These are phyloP conservation scores for Chloebia gouldiae DNA, from an alignment of 2,113 vertebrate genomes.

Conservation along the genomic window DNA sequence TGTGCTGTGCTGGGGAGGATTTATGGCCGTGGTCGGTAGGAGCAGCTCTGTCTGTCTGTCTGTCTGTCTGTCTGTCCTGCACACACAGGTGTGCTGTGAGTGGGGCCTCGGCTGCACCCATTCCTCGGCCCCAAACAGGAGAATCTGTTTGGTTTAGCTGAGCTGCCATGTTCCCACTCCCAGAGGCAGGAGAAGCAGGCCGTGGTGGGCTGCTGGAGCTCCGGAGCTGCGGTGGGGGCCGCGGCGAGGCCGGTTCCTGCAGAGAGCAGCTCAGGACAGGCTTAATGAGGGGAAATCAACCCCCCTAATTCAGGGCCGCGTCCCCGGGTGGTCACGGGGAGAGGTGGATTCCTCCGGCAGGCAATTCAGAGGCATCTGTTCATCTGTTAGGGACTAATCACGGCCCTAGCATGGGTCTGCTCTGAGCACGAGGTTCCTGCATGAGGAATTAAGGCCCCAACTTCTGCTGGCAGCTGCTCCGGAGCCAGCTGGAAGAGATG, in stretches of 20 bases:
- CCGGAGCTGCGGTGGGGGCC: neutral
- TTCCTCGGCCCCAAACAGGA: neutral
- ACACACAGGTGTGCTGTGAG: neutral
- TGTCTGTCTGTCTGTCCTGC: neutral
- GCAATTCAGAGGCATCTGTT: neutral
- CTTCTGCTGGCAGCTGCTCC: neutral
- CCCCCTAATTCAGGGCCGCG: neutral
- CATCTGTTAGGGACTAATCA: neutral
- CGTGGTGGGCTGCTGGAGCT: accelerated
- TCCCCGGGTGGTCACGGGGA: neutral
- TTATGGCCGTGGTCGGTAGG: neutral
- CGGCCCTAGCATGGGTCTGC: accelerated
- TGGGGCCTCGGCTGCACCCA: accelerated
- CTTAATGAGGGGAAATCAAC: conserved; percentile 11
- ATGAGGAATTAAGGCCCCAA: neutral
- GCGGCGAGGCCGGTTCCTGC: neutral
- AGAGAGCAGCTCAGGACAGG: neutral
- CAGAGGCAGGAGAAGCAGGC: accelerated
- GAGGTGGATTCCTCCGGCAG: neutral
- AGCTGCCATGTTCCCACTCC: neutral
- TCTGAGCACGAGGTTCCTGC: neutral
- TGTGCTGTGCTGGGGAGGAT: neutral
- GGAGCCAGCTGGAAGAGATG: accelerated
- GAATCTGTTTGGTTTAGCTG: accelerated
- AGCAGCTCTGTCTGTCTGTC: neutral